These are phyloP conservation scores for Coilia nasus DNA, from an alignment of 2,797 vertebrate genomes.

Conservation along the genomic window DNA sequence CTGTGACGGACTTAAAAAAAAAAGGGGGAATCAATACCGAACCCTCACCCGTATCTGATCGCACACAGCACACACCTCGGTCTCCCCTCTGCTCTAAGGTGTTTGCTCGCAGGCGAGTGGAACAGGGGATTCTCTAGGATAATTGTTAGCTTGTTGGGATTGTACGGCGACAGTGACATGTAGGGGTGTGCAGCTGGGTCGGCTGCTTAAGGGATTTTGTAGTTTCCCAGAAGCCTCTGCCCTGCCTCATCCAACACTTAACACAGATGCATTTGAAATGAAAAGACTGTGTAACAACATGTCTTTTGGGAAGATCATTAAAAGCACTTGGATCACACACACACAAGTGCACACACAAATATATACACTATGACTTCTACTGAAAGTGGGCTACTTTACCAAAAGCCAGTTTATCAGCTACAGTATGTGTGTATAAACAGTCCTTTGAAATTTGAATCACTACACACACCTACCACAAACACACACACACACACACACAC, in stretches of 20 bases:
- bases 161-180: background rate
- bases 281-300: background rate
- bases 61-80: background rate
- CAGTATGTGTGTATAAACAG: background rate
- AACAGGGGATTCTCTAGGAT: background rate
- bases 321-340: background rate
- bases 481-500: background rate
- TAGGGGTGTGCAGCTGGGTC: constrained; percentile 14
- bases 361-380: too few species aligned
- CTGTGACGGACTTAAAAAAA: background rate
- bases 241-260: constrained; percentile 1
- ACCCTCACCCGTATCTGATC: background rate
- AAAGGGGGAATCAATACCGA: constrained; percentile 1
- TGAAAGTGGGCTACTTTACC: background rate
- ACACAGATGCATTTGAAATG: background rate
- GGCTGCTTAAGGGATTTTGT: background rate
- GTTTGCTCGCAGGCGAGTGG: constrained; percentile 11
- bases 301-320: background rate
- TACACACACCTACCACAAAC: background rate
- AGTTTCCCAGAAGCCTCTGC: background rate
- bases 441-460: background rate
- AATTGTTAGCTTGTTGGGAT: background rate
- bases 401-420: background rate
- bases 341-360: background rate
- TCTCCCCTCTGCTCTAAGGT: background rate